Conservation (phyloP, 2,797 vertebrate species). For the Iguana delicatissima region DNA sequence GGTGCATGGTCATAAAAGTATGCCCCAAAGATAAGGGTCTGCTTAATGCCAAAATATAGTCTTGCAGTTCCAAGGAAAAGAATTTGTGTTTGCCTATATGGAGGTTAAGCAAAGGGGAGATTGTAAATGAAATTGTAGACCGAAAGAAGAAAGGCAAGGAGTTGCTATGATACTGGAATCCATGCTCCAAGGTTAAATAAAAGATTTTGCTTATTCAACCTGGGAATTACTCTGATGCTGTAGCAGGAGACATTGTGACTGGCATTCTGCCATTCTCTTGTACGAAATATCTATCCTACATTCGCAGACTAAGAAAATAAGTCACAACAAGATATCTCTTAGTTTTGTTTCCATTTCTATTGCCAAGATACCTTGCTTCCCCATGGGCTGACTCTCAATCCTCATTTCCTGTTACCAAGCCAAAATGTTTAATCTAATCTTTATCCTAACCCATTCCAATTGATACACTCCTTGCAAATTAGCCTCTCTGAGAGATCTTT, state of each 20-base stretch:
- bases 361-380: constrained; percentile 9
- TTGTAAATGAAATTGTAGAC: constrained; percentile 20
- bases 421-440: constrained; percentile 41
- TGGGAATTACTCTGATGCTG: neutral
- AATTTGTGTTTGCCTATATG: neutral
- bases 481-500: neutral
- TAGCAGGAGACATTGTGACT: constrained; percentile 5
- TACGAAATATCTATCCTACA: constrained; percentile 2
- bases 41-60: neutral
- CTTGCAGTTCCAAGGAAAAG: neutral
- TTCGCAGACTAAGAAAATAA: constrained; percentile 30
- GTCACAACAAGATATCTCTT: neutral
- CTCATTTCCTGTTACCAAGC: constrained; percentile 36
- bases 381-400: rapidly evolving
- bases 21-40: neutral
- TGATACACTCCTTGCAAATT: constrained; percentile 34
- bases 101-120: constrained; percentile 3
- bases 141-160: neutral
- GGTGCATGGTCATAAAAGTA: neutral
- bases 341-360: constrained; percentile 33
- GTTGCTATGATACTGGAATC: constrained; percentile 8
- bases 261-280: neutral
- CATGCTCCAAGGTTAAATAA: neutral
- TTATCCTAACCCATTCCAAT: constrained; percentile 33
- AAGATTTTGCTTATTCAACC: constrained; percentile 3